Evolutionary conservation across 2,797 vertebrate genomes (phyloP).

Genomic region (Leontopithecus rosalia): DNA sequence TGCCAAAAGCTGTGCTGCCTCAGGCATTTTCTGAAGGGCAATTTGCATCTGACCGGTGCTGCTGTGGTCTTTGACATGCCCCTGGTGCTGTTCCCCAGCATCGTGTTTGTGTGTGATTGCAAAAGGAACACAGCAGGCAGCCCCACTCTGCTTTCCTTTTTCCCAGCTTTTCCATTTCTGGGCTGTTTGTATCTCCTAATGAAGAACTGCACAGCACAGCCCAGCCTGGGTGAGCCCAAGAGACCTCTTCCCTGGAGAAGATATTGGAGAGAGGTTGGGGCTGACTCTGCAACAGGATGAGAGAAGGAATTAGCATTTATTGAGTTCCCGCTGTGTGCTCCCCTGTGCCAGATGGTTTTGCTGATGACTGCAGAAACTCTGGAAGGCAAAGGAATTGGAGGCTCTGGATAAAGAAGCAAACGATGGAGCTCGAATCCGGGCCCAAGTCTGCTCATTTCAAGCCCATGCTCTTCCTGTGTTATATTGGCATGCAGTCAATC

Average conservation of each 20-base stretch:
- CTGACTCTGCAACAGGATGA: slow-evolving; percentile 36
- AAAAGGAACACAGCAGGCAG: background rate
- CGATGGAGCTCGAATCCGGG: background rate
- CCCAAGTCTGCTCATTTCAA: background rate
- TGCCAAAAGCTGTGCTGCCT: background rate
- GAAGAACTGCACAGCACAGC: background rate
- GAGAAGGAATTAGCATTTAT: slow-evolving; percentile 45
- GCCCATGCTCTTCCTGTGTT: background rate
- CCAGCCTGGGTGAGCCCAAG: background rate
- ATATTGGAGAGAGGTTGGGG: background rate
- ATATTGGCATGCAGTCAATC: background rate
- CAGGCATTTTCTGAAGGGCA: background rate
- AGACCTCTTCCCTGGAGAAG: slow-evolving; percentile 41
- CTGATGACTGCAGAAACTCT: slow-evolving; percentile 34
- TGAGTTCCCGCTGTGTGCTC: background rate
- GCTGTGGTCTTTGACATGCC: background rate
- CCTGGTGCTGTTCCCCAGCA: background rate
- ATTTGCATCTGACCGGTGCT: background rate
- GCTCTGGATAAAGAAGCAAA: slow-evolving; percentile 1
- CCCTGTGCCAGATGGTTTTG: slow-evolving; percentile 20
- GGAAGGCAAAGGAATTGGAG: background rate
- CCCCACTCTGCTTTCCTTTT: background rate
- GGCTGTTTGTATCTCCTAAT: background rate
- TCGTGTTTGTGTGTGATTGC: background rate
- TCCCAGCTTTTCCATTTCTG: background rate